phyloP scores from a whole-genome alignment of 2,113 vertebrate genomes.

The Petroica traversi region DNA sequence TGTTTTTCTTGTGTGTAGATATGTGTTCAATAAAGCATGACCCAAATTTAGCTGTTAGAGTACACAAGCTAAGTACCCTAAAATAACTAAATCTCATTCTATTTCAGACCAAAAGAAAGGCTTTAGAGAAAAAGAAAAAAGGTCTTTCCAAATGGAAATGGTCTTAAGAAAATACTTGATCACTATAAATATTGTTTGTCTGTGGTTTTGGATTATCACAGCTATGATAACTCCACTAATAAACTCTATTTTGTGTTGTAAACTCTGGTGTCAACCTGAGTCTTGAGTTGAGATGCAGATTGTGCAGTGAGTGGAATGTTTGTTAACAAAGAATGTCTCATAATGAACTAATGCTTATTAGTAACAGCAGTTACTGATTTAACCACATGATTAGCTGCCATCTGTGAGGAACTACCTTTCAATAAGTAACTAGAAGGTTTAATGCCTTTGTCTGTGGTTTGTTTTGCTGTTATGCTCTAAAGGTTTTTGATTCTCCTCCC shows the following conservation, averaged over 20 bases:
- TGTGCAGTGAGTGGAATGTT: background rate
- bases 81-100: background rate
- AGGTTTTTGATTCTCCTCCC: background rate
- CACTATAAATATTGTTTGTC: background rate
- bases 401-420: background rate
- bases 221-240: background rate
- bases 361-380: background rate
- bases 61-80: background rate
- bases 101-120: background rate
- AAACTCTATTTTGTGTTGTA: background rate
- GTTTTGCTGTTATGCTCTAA: background rate
- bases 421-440: background rate
- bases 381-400: background rate
- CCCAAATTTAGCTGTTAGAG: background rate
- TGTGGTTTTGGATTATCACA: background rate
- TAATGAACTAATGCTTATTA: background rate
- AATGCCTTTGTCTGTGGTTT: background rate
- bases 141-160: background rate
- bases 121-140: background rate
- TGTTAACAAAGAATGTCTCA: background rate
- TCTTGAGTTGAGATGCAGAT: background rate
- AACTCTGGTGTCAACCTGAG: background rate
- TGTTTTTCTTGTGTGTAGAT: background rate
- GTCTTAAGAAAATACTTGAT: background rate
- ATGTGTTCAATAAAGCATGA: background rate